Percentiles rank a stretch among this genome's conserved stretches.
Evolutionary conservation across 2,113 vertebrate genomes (phyloP).

Genomic region (Bettongia penicillata): DNA sequence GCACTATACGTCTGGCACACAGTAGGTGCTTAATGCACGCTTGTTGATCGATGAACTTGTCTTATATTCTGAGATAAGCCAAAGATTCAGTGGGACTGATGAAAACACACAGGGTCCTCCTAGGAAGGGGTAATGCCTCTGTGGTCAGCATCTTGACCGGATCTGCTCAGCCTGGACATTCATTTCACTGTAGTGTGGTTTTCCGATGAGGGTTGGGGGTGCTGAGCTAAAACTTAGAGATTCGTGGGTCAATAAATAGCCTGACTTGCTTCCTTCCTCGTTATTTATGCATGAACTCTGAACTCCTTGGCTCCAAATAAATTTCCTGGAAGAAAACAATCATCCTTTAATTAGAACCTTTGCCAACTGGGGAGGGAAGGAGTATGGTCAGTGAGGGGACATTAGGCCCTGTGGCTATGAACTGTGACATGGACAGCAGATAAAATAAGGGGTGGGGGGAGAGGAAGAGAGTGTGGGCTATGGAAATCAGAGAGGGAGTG

Average conservation of each 20-base stretch:
- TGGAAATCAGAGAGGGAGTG: neutral
- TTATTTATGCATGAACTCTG: constrained; percentile 63
- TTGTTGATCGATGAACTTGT: neutral
- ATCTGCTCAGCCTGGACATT: constrained; percentile 52
- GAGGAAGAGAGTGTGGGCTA: neutral
- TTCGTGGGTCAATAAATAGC: constrained; percentile 63
- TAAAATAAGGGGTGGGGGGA: neutral
- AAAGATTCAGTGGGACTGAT: neutral
- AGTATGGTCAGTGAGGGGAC: neutral
- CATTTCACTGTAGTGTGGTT: neutral
- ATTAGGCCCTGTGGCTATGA: neutral
- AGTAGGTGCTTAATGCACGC: neutral
- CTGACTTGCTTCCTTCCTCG: constrained; percentile 37
- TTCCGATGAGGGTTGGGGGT: neutral
- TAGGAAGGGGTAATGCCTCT: neutral
- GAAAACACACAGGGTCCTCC: neutral
- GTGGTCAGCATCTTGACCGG: neutral
- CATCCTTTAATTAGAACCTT: constrained; percentile 72
- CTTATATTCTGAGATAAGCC: neutral
- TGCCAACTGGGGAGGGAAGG: neutral
- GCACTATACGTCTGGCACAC: neutral
- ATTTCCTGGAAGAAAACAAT: constrained; percentile 77
- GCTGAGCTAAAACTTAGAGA: neutral
- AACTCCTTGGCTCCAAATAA: constrained; percentile 74
- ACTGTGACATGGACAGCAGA: neutral